These are phyloP conservation scores for Pedicia rivosa DNA, from an alignment of 2,888 invertebrate genomes.

Conservation along the genomic window DNA sequence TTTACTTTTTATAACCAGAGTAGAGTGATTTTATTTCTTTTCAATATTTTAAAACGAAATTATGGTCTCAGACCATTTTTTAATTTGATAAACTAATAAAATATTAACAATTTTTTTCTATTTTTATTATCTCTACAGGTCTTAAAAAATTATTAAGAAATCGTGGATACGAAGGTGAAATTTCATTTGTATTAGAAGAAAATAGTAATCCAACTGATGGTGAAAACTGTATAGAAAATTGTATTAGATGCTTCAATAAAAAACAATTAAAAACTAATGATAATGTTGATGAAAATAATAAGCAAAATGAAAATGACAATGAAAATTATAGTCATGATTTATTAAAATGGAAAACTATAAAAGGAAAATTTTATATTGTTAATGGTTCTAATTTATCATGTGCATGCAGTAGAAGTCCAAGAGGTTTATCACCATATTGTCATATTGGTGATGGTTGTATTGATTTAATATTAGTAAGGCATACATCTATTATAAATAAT, in stretches of 20 bases:
- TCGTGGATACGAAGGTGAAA: slow-evolving; percentile 46
- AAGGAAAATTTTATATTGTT: slow-evolving; percentile 60
- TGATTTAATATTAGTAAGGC: slow-evolving; percentile 56
- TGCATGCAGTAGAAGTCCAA: slow-evolving; percentile 53
- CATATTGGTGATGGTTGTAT: slow-evolving; percentile 68
- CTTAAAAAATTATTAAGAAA: slow-evolving; percentile 46
- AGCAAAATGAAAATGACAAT: slow-evolving; percentile 1
- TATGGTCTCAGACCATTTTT: too few species aligned
- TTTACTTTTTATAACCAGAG: slow-evolving; percentile 30
- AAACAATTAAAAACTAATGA: slow-evolving; percentile 11
- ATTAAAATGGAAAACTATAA: slow-evolving; percentile 38
- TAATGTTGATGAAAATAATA: slow-evolving; percentile 4
- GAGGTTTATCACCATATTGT: slow-evolving; percentile 60
- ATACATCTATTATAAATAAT: slow-evolving; percentile 55
- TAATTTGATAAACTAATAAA: background rate
- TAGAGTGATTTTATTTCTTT: too few species aligned
- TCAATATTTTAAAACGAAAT: background rate
- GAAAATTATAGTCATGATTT: slow-evolving; percentile 9
- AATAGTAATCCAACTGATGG: slow-evolving; percentile 29
- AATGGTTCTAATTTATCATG: slow-evolving; percentile 64
- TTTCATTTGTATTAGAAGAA: slow-evolving; percentile 31
- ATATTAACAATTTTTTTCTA: too few species aligned
- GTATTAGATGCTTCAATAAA: slow-evolving; percentile 27
- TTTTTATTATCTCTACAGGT: slow-evolving; percentile 24
- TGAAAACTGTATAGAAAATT: slow-evolving; percentile 35